A percentile compares a stretch with the other conserved stretches of the same genome.
These are phyloP conservation scores for Polypterus bichir DNA, from an alignment of 2,113 vertebrate species.

Conservation along the genomic window DNA sequence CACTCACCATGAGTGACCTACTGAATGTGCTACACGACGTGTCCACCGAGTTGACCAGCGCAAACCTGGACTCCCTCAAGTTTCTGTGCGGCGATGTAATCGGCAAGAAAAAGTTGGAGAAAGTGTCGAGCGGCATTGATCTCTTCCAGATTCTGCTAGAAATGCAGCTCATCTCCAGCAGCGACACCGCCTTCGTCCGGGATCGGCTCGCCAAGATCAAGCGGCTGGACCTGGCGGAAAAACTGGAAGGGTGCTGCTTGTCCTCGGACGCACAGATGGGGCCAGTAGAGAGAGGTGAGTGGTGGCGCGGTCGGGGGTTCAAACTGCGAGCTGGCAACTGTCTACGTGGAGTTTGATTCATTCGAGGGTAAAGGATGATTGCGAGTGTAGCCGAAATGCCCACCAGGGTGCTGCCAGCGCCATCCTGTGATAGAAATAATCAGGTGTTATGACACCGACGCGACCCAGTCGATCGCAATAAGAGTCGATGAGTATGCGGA, in stretches of 20 bases:
- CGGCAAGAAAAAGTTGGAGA: conserved; percentile 34
- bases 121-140: conserved; percentile 5
- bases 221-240: conserved; percentile 26
- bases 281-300: conserved; percentile 41
- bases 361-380: no score
- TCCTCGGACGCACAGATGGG: conserved; percentile 9
- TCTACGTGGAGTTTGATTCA: no score
- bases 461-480: no score
- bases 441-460: no score
- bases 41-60: conserved; percentile 21
- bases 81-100: conserved; percentile 34
- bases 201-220: background rate
- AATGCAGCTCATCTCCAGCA: conserved; percentile 10
- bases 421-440: no score
- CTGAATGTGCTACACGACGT: conserved; percentile 33
- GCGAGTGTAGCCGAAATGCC: no score
- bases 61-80: conserved; percentile 31
- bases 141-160: conserved; percentile 47
- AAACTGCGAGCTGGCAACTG: no score
- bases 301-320: background rate
- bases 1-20: conserved; percentile 26
- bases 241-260: conserved; percentile 9
- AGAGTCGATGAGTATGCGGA: no score
- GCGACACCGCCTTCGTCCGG: conserved; percentile 13
- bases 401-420: no score